phyloP scores from a whole-genome alignment of 2,797 vertebrate species.

The Periophthalmus magnuspinnatus region DNA sequence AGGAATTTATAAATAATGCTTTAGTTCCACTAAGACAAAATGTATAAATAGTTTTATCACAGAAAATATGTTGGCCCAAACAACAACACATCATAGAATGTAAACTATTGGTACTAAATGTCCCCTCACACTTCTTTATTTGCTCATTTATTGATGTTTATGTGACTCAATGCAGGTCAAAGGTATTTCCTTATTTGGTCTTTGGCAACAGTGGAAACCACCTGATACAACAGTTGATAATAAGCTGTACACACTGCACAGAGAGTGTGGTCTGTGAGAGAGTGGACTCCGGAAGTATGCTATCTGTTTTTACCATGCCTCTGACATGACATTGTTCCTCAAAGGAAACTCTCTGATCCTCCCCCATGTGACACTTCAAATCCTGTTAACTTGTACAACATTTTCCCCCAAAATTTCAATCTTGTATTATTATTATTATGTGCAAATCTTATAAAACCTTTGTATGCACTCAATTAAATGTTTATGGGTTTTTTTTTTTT shows the following conservation, averaged over 20 bases:
- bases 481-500: too few species aligned
- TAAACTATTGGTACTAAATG: neutral
- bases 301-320: constrained; percentile 19
- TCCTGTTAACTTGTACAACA: neutral
- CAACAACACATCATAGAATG: too few species aligned
- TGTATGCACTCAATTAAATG: too few species aligned
- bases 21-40: too few species aligned
- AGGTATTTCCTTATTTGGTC: neutral
- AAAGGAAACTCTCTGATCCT: constrained; percentile 36
- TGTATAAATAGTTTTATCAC: too few species aligned
- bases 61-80: too few species aligned
- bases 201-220: constrained; percentile 16
- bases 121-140: neutral
- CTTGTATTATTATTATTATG: too few species aligned
- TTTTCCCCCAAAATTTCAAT: too few species aligned
- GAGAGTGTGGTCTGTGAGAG: neutral
- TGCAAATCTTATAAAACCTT: too few species aligned
- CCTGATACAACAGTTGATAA: neutral
- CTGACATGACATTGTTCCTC: constrained; percentile 34
- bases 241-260: too few species aligned
- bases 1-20: neutral
- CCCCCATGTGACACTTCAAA: neutral
- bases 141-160: neutral
- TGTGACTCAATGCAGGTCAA: neutral
- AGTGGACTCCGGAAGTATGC: constrained; percentile 33